Conservation (phyloP, 2,888 invertebrate species). For the Sinodicranocentrus sp. region DNA sequence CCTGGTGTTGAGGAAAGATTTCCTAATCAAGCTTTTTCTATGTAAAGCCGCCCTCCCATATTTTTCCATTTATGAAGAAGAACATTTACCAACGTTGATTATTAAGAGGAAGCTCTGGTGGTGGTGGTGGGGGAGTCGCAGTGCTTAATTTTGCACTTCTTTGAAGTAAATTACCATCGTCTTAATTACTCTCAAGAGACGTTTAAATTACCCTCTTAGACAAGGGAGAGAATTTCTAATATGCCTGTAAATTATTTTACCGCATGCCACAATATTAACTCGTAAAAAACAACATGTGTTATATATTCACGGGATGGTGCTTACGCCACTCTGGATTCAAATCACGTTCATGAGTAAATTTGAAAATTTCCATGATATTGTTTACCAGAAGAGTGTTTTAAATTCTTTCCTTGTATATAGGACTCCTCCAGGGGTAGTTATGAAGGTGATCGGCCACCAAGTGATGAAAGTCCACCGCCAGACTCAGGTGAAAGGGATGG, state of each 20-base stretch:
- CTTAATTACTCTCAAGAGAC: slow-evolving; percentile 39
- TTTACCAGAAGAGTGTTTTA: background rate
- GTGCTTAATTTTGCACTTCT: slow-evolving; percentile 30
- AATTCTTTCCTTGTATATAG: slow-evolving; percentile 67
- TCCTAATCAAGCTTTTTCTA: background rate
- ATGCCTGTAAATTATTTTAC: slow-evolving; percentile 38
- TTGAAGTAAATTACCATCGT: slow-evolving; percentile 29
- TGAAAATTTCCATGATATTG: slow-evolving; percentile 11
- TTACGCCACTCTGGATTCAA: background rate
- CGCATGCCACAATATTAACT: slow-evolving; percentile 19
- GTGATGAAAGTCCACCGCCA: slow-evolving; percentile 77
- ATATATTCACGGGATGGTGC: background rate
- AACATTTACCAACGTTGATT: background rate
- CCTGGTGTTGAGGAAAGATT: background rate
- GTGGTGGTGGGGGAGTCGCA: background rate
- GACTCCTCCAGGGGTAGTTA: slow-evolving; percentile 78
- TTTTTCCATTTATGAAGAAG: slow-evolving; percentile 12
- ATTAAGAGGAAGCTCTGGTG: background rate
- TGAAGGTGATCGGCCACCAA: slow-evolving; percentile 77
- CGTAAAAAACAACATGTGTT: slow-evolving; percentile 10
- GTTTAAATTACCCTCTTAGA: slow-evolving; percentile 23
- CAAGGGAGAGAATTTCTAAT: slow-evolving; percentile 34
- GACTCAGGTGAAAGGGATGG: slow-evolving; percentile 71
- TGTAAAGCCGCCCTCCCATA: background rate
- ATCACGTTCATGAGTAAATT: background rate